Evolutionary conservation across 2,888 invertebrate species (phyloP), one percentile per base, ranked within the genome.

Genomic region (Apomyelois bistriatella): DNA sequence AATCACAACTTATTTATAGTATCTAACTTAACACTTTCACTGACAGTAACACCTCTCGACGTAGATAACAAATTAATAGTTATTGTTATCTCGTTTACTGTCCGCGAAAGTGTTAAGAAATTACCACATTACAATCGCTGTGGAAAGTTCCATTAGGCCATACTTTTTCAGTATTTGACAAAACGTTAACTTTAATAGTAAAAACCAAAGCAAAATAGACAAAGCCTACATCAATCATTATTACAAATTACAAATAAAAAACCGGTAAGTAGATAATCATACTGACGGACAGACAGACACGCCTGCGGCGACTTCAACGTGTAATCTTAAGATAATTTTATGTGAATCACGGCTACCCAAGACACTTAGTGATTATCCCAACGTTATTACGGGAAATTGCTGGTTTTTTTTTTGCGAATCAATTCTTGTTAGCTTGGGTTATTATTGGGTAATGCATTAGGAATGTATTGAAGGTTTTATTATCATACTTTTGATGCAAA

Each of bases 171-270:
- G n/a, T n/a, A n/a, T n/a, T n/a, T n/a, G n/a, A n/a, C n/a, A n/a
- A n/a, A n/a, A n/a, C n/a, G n/a, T n/a, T n/a, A n/a, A n/a, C n/a
- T n/a, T n/a, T 22, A 22, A 22, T 22, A 22, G 22, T 22, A 22
- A 22, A 22, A 22, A 22, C 22, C 22, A 2, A 22, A 22, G 22
- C 22, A 22, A 22, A 22, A 15, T 32, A 46, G 46, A 46, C 46
- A 46, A 46, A 35, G 30, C 9, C 46, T 32, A 32, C 32, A 46
- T 46, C 46, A 46, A 46, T 46, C 46, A 46, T 46, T 30, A 46
- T 46, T 46, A 46, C 30, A 46, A 46, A 43, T 16, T 9, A 32
- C 32, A 32, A 32, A 46, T 30, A 43, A 43, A 46, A 46, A 32
- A 15, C 16, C 32, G 13, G 15, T 46, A 46, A 46, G 46, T 46